These are phyloP conservation scores for Pangasianodon gigas DNA, from an alignment of 2,113 vertebrate genomes.

Conservation along the genomic window DNA sequence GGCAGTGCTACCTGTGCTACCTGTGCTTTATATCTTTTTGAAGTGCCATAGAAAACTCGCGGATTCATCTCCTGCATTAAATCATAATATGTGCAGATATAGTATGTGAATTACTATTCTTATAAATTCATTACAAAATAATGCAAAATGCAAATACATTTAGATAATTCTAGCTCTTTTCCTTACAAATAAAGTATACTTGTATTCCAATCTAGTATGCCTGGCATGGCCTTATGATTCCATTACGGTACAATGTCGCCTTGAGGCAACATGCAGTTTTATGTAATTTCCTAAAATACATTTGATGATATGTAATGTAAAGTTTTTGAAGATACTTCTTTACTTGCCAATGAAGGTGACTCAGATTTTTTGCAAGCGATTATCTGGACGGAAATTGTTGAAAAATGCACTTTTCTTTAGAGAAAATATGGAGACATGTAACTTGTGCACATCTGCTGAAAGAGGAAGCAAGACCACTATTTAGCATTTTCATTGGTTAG, in stretches of 20 bases:
- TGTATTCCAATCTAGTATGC: not conserved
- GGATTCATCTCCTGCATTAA: not conserved
- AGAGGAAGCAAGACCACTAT: not conserved
- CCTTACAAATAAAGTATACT: not conserved
- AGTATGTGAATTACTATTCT: not conserved
- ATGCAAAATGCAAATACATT: too few species aligned
- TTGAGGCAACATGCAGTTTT: not conserved
- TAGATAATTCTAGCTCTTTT: not conserved
- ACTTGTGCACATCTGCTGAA: not conserved
- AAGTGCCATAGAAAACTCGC: not conserved
- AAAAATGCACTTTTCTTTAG: not conserved
- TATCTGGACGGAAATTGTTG: not conserved
- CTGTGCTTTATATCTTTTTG: not conserved
- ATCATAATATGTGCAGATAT: not conserved
- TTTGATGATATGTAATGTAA: not conserved
- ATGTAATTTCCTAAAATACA: not conserved
- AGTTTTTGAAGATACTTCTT: conserved; percentile 14
- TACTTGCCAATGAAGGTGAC: not conserved
- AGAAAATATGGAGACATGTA: not conserved
- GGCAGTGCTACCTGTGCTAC: not conserved
- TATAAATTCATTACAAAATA: too few species aligned
- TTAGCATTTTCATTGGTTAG: conserved; percentile 3
- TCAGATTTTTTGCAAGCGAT: conserved; percentile 2
- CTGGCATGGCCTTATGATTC: not conserved
- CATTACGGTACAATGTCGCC: not conserved